A percentile compares a stretch with the other conserved stretches of the same genome.
Evolutionary conservation across 2,888 invertebrate species (phyloP).

Genomic region (Ypsolopha scabrella): DNA sequence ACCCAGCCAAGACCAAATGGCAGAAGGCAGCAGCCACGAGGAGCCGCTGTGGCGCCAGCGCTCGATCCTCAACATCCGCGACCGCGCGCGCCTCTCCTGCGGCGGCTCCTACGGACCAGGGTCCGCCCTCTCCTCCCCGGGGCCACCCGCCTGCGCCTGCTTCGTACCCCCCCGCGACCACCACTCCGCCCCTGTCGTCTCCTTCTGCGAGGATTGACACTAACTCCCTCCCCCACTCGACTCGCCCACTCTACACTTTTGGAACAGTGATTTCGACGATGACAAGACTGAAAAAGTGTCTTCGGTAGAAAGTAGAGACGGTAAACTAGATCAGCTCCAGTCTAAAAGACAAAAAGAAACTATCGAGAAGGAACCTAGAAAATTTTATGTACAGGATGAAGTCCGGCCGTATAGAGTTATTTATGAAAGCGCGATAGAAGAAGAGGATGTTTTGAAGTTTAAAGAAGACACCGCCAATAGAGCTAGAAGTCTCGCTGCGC

Average conservation of each 20-base stretch:
- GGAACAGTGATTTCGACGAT: constrained; percentile 14
- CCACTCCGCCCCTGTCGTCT: constrained; percentile 72
- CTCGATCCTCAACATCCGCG: constrained; percentile 42
- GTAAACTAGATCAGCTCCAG: constrained; percentile 4
- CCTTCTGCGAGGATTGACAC: constrained; percentile 69
- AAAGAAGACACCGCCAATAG: constrained; percentile 24
- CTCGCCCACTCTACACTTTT: constrained; percentile 19
- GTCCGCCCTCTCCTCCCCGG: constrained; percentile 53
- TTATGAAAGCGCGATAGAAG: constrained; percentile 15
- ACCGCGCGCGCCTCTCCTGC: constrained; percentile 51
- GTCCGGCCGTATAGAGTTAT: background rate
- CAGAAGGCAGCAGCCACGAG: constrained; percentile 20
- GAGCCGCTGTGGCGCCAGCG: constrained; percentile 38
- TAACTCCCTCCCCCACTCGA: constrained; percentile 24
- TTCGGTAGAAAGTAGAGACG: constrained; percentile 9
- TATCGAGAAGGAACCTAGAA: background rate
- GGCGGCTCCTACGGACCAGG: constrained; percentile 50
- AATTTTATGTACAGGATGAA: background rate
- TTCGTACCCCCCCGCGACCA: constrained; percentile 56
- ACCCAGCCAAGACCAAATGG: constrained; percentile 27
- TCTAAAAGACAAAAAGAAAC: no score
- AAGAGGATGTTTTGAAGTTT: constrained; percentile 14
- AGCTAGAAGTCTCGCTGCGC: constrained; percentile 32
- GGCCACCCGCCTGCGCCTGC: constrained; percentile 55
- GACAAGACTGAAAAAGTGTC: constrained; percentile 11